phyloP scores from a whole-genome alignment of 2,888 invertebrate species.

The Spisula subtruncata region DNA sequence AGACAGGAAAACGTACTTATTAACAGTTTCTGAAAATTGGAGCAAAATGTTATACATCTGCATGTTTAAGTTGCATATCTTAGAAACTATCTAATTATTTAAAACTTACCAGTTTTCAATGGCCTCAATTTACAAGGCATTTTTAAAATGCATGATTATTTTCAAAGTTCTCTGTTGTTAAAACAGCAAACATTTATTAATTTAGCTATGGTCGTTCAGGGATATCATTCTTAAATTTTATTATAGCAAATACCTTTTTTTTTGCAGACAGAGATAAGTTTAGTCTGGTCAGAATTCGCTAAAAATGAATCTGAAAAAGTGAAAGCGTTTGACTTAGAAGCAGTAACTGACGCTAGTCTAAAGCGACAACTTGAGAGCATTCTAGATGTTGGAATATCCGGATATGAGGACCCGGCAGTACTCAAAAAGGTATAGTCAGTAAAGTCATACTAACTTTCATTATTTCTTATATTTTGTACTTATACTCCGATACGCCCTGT shows the following conservation, averaged over 20 bases:
- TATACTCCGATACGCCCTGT: too few relatives aligned
- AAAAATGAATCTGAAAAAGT: conserved; percentile 58
- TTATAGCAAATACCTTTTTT: neutral
- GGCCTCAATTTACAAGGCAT: too few relatives aligned
- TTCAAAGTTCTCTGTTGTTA: neutral
- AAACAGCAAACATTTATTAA: neutral
- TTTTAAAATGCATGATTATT: neutral
- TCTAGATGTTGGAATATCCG: conserved; percentile 63
- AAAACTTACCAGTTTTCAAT: too few relatives aligned
- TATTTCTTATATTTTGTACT: too few relatives aligned
- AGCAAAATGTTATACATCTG: too few relatives aligned
- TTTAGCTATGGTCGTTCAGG: neutral
- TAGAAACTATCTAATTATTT: too few relatives aligned
- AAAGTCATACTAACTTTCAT: too few relatives aligned
- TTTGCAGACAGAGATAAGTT: conserved; percentile 52
- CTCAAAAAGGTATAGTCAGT: conserved; percentile 44
- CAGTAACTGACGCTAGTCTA: conserved; percentile 49
- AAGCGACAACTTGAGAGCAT: conserved; percentile 60
- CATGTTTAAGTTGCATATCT: too few relatives aligned
- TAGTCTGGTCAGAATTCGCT: conserved; percentile 48
- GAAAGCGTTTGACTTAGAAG: conserved; percentile 39
- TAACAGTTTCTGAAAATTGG: too few relatives aligned
- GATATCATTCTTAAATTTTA: neutral
- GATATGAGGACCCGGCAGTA: conserved; percentile 51
- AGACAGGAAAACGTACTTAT: too few relatives aligned